These are phyloP conservation scores for Globodera rostochiensis DNA, from an alignment of 1,140 invertebrate species.

Conservation along the genomic window DNA sequence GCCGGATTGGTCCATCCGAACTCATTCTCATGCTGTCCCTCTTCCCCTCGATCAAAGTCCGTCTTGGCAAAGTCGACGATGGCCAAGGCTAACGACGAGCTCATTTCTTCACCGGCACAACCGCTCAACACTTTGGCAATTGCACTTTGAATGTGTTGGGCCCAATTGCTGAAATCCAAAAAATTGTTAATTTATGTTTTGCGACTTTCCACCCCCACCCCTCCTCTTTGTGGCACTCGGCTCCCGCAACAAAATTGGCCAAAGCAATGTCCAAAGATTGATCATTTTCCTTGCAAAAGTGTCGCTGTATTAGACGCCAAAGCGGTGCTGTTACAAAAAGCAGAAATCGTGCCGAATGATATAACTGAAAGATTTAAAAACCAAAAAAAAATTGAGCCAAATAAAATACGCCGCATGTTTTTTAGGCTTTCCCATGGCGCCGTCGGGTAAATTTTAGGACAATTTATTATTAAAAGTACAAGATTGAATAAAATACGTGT, in stretches of 20 bases:
- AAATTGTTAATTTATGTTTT: too few species aligned
- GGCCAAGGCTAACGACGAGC: neutral
- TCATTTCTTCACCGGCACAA: neutral
- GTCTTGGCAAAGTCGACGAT: neutral
- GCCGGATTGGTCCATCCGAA: too few species aligned
- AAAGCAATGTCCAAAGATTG: neutral
- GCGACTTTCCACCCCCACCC: too few species aligned
- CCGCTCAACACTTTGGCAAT: neutral
- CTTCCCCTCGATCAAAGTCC: neutral
- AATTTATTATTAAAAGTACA: too few species aligned
- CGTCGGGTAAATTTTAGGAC: too few species aligned
- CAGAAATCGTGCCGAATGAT: slow-evolving; percentile 13
- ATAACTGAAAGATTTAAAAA: neutral
- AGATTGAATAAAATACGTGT: too few species aligned
- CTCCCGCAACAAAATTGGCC: neutral
- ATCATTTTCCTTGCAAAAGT: neutral
- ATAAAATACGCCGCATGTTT: too few species aligned
- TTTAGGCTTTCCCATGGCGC: too few species aligned
- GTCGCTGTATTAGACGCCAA: neutral
- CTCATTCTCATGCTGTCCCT: neutral
- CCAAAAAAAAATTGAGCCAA: too few species aligned
- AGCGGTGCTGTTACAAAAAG: neutral
- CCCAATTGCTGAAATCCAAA: neutral
- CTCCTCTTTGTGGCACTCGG: neutral
- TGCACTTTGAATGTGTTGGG: neutral